phyloP scores from a whole-genome alignment of 1,140 invertebrate species.

The Drosophila pectinifera region DNA sequence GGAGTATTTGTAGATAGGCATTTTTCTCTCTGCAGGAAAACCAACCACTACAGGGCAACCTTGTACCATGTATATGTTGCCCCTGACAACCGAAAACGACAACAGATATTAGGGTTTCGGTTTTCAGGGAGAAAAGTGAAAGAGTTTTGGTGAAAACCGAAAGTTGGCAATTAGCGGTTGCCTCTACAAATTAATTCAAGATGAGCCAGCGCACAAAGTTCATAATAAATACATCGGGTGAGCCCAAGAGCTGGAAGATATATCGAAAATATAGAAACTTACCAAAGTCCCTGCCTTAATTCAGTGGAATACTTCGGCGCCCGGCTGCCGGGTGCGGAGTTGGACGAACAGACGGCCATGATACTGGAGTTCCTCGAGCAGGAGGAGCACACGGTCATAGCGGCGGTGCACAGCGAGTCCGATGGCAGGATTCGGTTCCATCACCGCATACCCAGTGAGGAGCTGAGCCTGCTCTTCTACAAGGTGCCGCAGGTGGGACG shows the following conservation, averaged over 20 bases:
- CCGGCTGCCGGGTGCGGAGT: conserved; percentile 61
- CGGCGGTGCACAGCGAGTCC: conserved; percentile 78
- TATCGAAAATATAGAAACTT: background rate
- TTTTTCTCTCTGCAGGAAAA: conserved; percentile 15
- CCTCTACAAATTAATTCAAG: conserved; percentile 12
- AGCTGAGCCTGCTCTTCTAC: conserved; percentile 84
- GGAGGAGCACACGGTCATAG: conserved; percentile 83
- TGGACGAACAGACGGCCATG: conserved; percentile 77
- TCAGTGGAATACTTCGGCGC: conserved; percentile 79
- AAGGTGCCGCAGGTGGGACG: conserved; percentile 82
- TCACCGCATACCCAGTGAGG: conserved; percentile 82
- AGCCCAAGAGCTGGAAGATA: background rate
- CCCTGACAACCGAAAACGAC: conserved; percentile 56
- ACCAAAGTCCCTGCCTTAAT: background rate
- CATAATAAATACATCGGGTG: conserved; percentile 76
- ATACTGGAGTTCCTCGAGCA: conserved; percentile 84
- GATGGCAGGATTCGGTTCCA: conserved; percentile 84
- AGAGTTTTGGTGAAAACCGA: conserved; percentile 62
- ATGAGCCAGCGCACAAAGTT: conserved; percentile 74
- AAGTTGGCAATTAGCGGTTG: conserved; percentile 18
- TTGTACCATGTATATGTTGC: conserved; percentile 38
- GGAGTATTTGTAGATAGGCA: too few relatives aligned
- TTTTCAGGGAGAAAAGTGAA: conserved; percentile 56
- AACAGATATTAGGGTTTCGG: conserved; percentile 57
- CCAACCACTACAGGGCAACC: conserved; percentile 53